These are phyloP conservation scores for Cromileptes altivelis DNA, from an alignment of 2,113 vertebrate genomes.

Conservation along the genomic window DNA sequence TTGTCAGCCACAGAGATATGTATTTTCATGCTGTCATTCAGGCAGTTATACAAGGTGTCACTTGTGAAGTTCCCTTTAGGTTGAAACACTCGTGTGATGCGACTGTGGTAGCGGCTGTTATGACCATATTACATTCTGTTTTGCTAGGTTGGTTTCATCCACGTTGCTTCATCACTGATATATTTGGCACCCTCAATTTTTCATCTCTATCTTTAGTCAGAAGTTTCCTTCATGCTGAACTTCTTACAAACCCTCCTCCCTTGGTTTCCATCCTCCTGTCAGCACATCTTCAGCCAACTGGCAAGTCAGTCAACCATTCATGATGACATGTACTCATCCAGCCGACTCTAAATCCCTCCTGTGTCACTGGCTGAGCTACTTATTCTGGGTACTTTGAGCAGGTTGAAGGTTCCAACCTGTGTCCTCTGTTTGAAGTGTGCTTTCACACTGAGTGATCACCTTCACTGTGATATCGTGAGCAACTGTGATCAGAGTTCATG, in stretches of 20 bases:
- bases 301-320: conserved; percentile 34
- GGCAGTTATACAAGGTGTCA: neutral
- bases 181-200: conserved; percentile 5
- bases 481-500: conserved; percentile 16
- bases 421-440: conserved; percentile 14
- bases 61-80: conserved; percentile 9
- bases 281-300: conserved; percentile 29
- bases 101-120: conserved; percentile 4
- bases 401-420: neutral
- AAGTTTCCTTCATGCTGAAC: conserved; percentile 27
- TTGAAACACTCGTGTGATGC: neutral
- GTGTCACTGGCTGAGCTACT: conserved; percentile 32
- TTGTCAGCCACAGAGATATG: conserved; percentile 27
- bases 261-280: conserved; percentile 24
- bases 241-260: conserved; percentile 10
- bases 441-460: conserved; percentile 12
- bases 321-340: conserved; percentile 44
- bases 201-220: conserved; percentile 6
- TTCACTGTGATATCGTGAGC: neutral
- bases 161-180: conserved; percentile 18
- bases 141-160: conserved; percentile 27
- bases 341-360: conserved; percentile 21
- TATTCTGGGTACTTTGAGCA: conserved; percentile 19
- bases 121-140: conserved; percentile 30
- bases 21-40: conserved; percentile 33